A percentile compares a stretch with the other conserved stretches of the same genome.
phyloP scores from a whole-genome alignment of 2,888 invertebrate species.

The Palloptera scutellata region DNA sequence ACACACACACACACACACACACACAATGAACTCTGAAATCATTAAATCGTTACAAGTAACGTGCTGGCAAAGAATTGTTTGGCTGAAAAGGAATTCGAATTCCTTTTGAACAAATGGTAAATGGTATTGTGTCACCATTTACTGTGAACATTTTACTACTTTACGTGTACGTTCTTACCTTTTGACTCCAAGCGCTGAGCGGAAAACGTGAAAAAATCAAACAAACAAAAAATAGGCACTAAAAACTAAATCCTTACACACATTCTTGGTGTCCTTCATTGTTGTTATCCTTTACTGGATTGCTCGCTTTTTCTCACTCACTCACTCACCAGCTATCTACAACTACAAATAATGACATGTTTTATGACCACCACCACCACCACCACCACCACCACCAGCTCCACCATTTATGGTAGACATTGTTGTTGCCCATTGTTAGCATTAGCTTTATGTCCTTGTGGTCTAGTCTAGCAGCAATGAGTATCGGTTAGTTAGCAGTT shows the following conservation, averaged over 20 bases:
- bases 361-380: slow-evolving; percentile 48
- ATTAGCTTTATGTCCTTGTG: slow-evolving; percentile 50
- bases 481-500: slow-evolving; percentile 14
- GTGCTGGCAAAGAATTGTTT: too few relatives aligned
- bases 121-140: slow-evolving; percentile 10
- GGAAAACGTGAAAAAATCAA: not conserved
- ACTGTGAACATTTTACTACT: not conserved
- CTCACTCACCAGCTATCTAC: not conserved
- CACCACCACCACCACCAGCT: not conserved
- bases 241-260: not conserved
- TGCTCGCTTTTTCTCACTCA: not conserved
- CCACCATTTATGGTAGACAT: too few relatives aligned
- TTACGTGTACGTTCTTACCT: too few relatives aligned
- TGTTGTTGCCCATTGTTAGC: slow-evolving; percentile 49
- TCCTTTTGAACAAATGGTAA: slow-evolving; percentile 11
- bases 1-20: not conserved
- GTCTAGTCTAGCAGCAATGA: not conserved
- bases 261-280: not conserved
- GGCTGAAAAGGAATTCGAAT: not conserved
- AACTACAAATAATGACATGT: slow-evolving; percentile 17
- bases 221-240: not conserved
- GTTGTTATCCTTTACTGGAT: slow-evolving; percentile 16
- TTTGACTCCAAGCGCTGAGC: not conserved
- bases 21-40: not conserved
- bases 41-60: too few relatives aligned